phyloP scores from a whole-genome alignment of 2,888 invertebrate genomes.

The Sphinx pinastri region DNA sequence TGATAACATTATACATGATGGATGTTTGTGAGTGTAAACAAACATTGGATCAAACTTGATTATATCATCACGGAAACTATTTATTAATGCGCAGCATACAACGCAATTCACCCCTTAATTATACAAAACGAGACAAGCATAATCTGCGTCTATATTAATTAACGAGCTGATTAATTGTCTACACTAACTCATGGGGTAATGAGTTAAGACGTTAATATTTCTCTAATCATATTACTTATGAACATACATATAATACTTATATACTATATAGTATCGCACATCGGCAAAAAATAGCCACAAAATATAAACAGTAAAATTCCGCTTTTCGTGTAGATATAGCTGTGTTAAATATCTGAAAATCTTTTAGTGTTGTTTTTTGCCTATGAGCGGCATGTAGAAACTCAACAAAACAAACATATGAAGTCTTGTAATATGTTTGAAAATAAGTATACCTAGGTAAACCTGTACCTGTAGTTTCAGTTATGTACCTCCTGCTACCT shows the following conservation, averaged over 20 bases:
- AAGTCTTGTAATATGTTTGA: too few relatives aligned
- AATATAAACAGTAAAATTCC: too few relatives aligned
- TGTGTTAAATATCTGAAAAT: too few relatives aligned
- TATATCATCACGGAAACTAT: neutral
- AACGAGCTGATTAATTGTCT: slow-evolving; percentile 42
- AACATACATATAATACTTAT: neutral
- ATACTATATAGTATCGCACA: neutral
- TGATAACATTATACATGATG: neutral
- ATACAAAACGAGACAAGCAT: slow-evolving; percentile 23
- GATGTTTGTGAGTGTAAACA: neutral
- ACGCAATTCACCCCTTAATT: slow-evolving; percentile 24
- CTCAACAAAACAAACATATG: too few relatives aligned
- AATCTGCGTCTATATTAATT: slow-evolving; percentile 36
- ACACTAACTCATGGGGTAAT: slow-evolving; percentile 41
- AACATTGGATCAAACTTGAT: slow-evolving; percentile 7
- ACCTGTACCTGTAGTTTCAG: too few relatives aligned
- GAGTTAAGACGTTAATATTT: slow-evolving; percentile 36
- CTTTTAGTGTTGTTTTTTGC: too few relatives aligned
- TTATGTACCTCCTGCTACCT: too few relatives aligned
- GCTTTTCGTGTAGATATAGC: too few relatives aligned
- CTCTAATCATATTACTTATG: slow-evolving; percentile 1
- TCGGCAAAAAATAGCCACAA: too few relatives aligned
- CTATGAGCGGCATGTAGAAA: too few relatives aligned
- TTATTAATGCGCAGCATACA: slow-evolving; percentile 19
- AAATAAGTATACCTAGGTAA: too few relatives aligned